Base-by-base conservation (phyloP, 1,140 invertebrate genomes). In the Hestina assimilis region DNA sequence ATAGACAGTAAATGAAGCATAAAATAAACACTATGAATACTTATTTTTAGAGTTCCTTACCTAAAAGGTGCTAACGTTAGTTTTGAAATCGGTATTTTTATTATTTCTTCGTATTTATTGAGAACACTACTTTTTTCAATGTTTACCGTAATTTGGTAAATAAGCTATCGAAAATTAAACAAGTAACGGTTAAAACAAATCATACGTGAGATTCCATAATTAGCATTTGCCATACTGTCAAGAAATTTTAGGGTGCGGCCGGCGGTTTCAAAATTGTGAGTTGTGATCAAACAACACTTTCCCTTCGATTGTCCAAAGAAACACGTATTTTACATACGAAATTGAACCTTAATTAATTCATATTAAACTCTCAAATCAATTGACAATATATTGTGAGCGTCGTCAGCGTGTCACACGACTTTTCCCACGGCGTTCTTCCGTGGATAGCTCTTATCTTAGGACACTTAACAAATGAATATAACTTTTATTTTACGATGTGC, bases 341-440 rank as follows among this genome's bases (percentile, higher is more conserved):
- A 63, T 12, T 31, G 15, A 21, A 47, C 63, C 56, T 55, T 69
- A 65, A 3, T 0, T 1, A 17, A 0, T 41, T 11, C 3, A 7
- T 0, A 7, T 41, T 73, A 70, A 40, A 70, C 23, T 63, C 31
- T 24, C 66, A 72, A 74, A 57, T 77, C 15, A 5, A 14, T 47
- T 59, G 31, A 35, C 24, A 7, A 48, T 23, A 15, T 23, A 19
- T 51, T 26, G 40, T 20, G 19, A 58, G 62, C 57, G 66, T 64
- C 55, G 45, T 69, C 64, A 72, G 63, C 66, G 67, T 63, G 75
- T 77, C 72, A 74, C 56, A 69, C 69, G 58, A 65, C 60, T 69
- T 78, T 81, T 84, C 81, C 81, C 81, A 84, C 78, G 81, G 68
- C 72, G 68, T 59, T 79, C 77, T 82, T 66, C 69, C 75, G 69